Percentiles rank a stretch among this genome's conserved stretches.
These are phyloP conservation scores for Lamprotornis superbus DNA, from an alignment of 2,113 vertebrate species.

Conservation along the genomic window DNA sequence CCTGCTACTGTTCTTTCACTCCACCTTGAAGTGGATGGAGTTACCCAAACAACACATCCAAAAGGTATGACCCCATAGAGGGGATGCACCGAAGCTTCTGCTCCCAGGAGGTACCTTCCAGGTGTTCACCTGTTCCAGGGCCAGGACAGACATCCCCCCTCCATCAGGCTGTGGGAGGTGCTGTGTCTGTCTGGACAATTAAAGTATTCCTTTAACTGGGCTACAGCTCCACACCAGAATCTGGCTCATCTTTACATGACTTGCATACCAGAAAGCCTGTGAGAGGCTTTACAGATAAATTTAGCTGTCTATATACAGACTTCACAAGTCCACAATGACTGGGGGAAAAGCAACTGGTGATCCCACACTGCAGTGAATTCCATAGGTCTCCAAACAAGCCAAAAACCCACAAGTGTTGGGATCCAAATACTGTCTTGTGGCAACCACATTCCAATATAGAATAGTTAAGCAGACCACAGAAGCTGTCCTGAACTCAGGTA, in stretches of 20 bases:
- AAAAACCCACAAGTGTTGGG: neutral
- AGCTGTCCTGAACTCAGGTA: neutral
- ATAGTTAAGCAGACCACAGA: neutral
- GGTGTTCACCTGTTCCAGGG: neutral
- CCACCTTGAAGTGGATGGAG: neutral
- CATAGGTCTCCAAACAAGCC: neutral
- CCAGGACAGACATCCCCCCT: neutral
- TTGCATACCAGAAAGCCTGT: neutral
- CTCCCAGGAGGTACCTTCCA: neutral
- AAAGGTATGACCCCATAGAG: neutral
- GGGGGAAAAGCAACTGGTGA: neutral
- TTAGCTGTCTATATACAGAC: conserved; percentile 39
- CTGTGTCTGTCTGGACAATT: neutral
- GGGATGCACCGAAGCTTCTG: neutral
- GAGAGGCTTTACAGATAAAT: conserved; percentile 25
- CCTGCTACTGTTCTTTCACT: neutral
- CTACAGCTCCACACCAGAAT: neutral
- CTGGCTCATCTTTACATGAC: neutral
- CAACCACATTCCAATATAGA: neutral
- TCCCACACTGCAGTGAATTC: neutral
- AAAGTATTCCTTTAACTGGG: neutral
- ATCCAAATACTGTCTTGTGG: neutral
- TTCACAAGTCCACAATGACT: neutral
- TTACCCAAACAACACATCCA: neutral
- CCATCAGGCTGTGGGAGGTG: neutral